These are phyloP conservation scores for Gallinago nigripennis DNA, from an alignment of 2,797 vertebrate genomes.

Conservation along the genomic window DNA sequence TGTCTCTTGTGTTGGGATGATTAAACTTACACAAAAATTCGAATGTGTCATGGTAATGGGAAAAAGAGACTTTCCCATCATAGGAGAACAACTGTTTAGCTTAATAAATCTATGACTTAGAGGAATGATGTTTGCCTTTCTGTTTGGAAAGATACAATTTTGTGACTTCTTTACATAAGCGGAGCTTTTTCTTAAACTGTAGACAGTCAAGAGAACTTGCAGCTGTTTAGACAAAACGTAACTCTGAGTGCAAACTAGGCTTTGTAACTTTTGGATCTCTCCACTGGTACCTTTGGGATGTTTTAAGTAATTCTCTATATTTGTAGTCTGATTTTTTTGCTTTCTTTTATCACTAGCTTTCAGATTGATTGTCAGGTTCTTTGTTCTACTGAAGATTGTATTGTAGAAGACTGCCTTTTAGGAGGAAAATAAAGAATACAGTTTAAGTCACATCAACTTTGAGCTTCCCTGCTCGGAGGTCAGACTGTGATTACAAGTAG, in stretches of 20 bases:
- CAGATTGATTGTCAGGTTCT: background rate
- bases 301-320: background rate
- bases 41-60: background rate
- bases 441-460: background rate
- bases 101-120: background rate
- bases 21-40: background rate
- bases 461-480: background rate
- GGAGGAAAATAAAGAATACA: background rate
- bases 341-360: background rate
- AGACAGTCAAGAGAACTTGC: background rate
- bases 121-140: background rate
- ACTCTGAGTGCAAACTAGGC: background rate
- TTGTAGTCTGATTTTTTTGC: background rate
- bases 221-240: background rate
- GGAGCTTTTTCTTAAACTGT: background rate
- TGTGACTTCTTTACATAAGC: background rate
- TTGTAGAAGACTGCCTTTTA: background rate
- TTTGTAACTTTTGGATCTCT: background rate
- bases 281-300: background rate
- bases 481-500: background rate
- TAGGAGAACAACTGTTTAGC: background rate
- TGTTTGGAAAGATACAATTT: background rate
- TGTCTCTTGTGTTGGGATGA: background rate
- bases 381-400: background rate
- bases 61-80: background rate